These are phyloP conservation scores for Polyergus mexicanus DNA, from an alignment of 1,140 invertebrate species.

Conservation along the genomic window DNA sequence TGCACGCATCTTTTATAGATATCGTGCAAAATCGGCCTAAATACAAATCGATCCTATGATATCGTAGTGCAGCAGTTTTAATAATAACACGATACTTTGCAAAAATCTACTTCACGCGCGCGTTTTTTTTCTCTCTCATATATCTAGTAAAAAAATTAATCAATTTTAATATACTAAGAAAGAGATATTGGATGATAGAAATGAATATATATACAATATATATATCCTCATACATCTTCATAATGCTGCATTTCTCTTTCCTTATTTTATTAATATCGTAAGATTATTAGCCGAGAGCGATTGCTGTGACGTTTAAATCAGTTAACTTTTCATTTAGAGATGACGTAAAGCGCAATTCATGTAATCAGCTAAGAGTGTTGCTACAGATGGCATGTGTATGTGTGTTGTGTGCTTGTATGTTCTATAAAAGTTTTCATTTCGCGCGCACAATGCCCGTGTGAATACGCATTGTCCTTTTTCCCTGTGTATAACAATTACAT, in stretches of 20 bases:
- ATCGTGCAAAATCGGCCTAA: background rate
- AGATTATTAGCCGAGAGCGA: background rate
- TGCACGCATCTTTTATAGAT: background rate
- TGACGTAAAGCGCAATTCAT: conserved; percentile 3
- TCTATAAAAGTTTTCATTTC: conserved; percentile 55
- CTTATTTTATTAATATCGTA: background rate
- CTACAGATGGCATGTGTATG: conserved; percentile 3
- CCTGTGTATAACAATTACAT: conserved; percentile 55
- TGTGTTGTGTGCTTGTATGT: background rate
- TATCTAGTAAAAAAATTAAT: background rate
- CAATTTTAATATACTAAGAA: background rate
- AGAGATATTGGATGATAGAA: no score
- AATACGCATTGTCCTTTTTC: conserved; percentile 35
- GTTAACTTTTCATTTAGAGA: conserved; percentile 8
- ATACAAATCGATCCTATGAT: background rate
- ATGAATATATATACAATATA: no score
- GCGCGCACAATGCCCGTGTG: conserved; percentile 2
- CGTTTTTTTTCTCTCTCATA: background rate
- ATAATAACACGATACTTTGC: background rate
- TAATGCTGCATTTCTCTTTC: no score
- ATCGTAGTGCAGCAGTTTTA: background rate
- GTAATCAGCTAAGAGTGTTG: conserved; percentile 1
- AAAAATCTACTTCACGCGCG: background rate
- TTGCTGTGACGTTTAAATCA: background rate
- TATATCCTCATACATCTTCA: no score